Conservation (phyloP, 2,888 invertebrate species). For the Melanchra persicariae region DNA sequence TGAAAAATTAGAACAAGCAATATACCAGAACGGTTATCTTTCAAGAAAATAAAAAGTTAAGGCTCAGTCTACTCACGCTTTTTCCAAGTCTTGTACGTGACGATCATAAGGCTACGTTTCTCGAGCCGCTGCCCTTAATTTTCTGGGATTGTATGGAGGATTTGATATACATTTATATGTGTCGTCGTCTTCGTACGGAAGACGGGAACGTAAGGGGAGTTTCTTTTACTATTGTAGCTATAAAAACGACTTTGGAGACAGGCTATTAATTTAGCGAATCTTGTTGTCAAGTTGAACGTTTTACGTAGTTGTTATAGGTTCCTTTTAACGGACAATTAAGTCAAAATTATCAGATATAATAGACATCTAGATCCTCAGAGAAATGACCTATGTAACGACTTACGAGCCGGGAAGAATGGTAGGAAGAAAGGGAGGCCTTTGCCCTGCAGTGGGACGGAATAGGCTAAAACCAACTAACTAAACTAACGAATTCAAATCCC, state of each 20-base stretch:
- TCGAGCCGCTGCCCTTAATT: constrained; percentile 33
- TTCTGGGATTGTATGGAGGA: constrained; percentile 18
- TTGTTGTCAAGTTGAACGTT: constrained; percentile 2
- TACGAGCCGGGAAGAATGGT: too few relatives aligned
- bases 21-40: neutral
- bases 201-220: neutral
- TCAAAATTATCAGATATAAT: too few relatives aligned
- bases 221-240: constrained; percentile 12
- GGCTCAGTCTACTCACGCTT: constrained; percentile 26
- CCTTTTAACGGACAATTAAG: neutral
- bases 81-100: constrained; percentile 30
- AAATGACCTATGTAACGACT: too few relatives aligned
- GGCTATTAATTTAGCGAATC: constrained; percentile 7
- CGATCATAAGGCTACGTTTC: constrained; percentile 29
- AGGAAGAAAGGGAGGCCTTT: too few relatives aligned
- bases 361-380: too few relatives aligned
- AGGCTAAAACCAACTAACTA: too few relatives aligned
- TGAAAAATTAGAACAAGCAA: neutral
- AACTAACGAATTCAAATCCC: too few relatives aligned
- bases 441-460: too few relatives aligned
- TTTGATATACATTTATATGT: constrained; percentile 1
- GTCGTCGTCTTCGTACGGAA: neutral
- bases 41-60: constrained; percentile 2
- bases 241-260: constrained; percentile 15
- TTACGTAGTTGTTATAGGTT: neutral